Conservation (phyloP, 1,140 invertebrate genomes). For the Ceratosolen solmsi region DNA sequence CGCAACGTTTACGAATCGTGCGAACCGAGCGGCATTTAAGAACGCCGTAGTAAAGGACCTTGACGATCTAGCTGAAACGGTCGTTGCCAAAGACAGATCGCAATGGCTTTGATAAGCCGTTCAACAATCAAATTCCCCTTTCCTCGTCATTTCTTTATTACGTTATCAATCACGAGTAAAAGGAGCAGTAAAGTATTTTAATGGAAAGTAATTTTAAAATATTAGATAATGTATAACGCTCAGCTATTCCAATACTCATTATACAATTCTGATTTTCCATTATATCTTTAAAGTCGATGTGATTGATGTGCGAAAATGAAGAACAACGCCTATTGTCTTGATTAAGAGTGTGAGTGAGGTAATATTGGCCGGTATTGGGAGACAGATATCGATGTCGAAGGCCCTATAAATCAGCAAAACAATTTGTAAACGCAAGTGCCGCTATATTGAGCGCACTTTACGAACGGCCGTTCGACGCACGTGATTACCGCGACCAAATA, state of each 20-base stretch:
- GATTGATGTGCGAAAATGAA: too few relatives aligned
- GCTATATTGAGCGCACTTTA: not conserved
- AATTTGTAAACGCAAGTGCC: constrained; percentile 10
- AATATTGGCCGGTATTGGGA: too few relatives aligned
- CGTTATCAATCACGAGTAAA: not conserved
- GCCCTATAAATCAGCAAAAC: constrained; percentile 7
- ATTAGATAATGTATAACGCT: too few relatives aligned
- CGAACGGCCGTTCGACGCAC: not conserved
- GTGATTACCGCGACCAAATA: not conserved
- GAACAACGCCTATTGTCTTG: not conserved
- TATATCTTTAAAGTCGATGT: too few relatives aligned
- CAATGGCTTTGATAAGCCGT: not conserved
- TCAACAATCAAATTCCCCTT: not conserved
- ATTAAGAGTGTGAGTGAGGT: not conserved
- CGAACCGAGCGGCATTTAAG: not conserved
- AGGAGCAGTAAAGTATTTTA: too few relatives aligned
- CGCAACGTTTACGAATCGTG: too few relatives aligned
- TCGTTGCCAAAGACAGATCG: not conserved
- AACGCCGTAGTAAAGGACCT: not conserved
- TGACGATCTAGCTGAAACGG: not conserved
- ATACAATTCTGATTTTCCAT: too few relatives aligned
- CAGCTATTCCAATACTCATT: too few relatives aligned
- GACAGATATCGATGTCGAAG: too few relatives aligned
- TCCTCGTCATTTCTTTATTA: too few relatives aligned
- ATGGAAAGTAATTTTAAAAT: too few relatives aligned